phyloP scores from a whole-genome alignment of 2,797 vertebrate genomes.

The Sebastes vulpes region DNA sequence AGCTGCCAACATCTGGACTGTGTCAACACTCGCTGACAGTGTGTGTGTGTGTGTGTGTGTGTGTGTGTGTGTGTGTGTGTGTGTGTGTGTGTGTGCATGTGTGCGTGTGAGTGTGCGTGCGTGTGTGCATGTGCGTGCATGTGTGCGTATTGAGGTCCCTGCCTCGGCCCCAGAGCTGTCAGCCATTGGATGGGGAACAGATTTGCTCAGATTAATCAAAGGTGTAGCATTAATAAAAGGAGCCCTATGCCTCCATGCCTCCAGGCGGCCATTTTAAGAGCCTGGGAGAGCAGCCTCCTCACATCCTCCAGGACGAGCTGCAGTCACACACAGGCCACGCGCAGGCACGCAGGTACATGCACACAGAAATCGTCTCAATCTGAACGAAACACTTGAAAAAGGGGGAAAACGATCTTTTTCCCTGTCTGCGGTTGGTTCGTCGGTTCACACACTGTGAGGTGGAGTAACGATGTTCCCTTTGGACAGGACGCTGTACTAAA shows the following conservation, averaged over 20 bases:
- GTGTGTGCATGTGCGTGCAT: slow-evolving; percentile 15
- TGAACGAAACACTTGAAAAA: not conserved
- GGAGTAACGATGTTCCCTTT: slow-evolving; percentile 6
- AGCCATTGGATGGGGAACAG: slow-evolving; percentile 83
- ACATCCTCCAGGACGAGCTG: slow-evolving; percentile 47
- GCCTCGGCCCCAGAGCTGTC: slow-evolving; percentile 77
- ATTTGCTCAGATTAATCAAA: slow-evolving; percentile 88
- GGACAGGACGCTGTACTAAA: not conserved
- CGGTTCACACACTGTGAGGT: not conserved
- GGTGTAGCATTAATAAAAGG: slow-evolving; percentile 83
- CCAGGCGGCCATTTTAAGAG: slow-evolving; percentile 72
- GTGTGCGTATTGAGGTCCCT: slow-evolving; percentile 56
- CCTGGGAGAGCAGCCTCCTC: slow-evolving; percentile 52
- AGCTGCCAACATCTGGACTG: slow-evolving; percentile 89
- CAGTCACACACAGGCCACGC: slow-evolving; percentile 23
- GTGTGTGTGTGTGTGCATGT: slow-evolving; percentile 33
- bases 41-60: slow-evolving; percentile 34
- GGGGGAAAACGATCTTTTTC: not conserved
- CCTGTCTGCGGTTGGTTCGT: not conserved
- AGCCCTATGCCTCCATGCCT: slow-evolving; percentile 66
- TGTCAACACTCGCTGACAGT: slow-evolving; percentile 85
- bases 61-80: slow-evolving; percentile 35
- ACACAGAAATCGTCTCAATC: not conserved
- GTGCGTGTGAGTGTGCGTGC: slow-evolving; percentile 46
- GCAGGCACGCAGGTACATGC: slow-evolving; percentile 9